These are phyloP conservation scores for Lissocephala sabroskyi DNA, from an alignment of 2,888 invertebrate species.

Conservation along the genomic window DNA sequence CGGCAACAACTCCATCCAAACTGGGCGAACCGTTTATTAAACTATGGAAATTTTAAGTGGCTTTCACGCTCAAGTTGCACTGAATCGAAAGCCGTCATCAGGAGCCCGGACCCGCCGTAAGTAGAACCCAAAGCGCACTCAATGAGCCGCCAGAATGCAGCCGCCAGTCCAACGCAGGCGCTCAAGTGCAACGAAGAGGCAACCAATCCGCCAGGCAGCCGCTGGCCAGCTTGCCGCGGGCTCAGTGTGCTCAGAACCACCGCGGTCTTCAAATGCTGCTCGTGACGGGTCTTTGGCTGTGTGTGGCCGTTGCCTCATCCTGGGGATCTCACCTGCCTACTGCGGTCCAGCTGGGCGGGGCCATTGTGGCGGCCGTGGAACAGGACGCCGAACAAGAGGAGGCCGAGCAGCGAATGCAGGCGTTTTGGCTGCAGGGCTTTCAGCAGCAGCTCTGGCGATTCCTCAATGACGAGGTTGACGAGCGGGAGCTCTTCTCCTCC, in stretches of 20 bases:
- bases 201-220: neutral
- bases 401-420: conserved; percentile 18
- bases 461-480: conserved; percentile 28
- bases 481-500: conserved; percentile 10
- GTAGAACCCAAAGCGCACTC: too few species aligned
- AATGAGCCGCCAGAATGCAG: neutral
- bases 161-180: conserved; percentile 26
- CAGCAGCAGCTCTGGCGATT: conserved; percentile 35
- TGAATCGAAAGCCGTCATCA: conserved; percentile 38
- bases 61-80: conserved; percentile 62
- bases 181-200: conserved; percentile 41
- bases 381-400: conserved; percentile 31
- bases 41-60: conserved; percentile 52
- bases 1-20: conserved; percentile 14
- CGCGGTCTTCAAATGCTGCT: conserved; percentile 32
- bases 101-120: conserved; percentile 4
- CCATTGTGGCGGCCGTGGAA: conserved; percentile 50
- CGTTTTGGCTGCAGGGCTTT: conserved; percentile 14
- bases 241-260: conserved; percentile 28
- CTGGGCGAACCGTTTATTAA: conserved; percentile 50
- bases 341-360: conserved; percentile 39
- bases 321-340: conserved; percentile 28
- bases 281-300: conserved; percentile 5
- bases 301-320: conserved; percentile 22
- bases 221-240: neutral